phyloP scores from a whole-genome alignment of 2,113 vertebrate species.

The Alouatta palliata region DNA sequence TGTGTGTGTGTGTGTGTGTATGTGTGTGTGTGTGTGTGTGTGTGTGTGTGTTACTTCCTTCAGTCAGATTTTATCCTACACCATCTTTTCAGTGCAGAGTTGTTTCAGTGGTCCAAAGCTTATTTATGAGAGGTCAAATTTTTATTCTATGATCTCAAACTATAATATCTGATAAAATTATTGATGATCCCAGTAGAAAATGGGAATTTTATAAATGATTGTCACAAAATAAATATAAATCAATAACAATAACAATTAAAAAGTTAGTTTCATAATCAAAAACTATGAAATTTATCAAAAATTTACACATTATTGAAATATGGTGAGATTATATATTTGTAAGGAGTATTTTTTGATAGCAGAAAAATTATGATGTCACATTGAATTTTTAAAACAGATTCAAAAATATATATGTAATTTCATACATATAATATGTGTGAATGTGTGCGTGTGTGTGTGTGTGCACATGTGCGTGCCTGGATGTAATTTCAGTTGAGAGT shows the following conservation, averaged over 20 bases:
- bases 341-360: neutral
- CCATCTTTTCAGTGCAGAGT: neutral
- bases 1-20: neutral
- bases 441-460: no score
- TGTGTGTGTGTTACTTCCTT: neutral
- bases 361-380: neutral
- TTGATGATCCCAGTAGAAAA: neutral
- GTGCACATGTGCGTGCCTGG: neutral
- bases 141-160: neutral
- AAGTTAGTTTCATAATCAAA: neutral
- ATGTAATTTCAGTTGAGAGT: neutral
- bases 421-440: neutral
- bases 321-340: neutral
- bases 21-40: neutral
- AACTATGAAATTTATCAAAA: neutral
- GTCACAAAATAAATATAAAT: neutral
- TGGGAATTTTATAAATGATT: neutral
- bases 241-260: neutral
- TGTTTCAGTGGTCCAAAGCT: neutral
- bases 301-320: neutral
- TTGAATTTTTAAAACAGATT: neutral
- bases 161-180: neutral
- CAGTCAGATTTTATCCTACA: neutral
- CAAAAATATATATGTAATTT: neutral
- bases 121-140: neutral